Conservation (phyloP, 2,888 invertebrate species). For the Stenchaetothrips biformis region DNA sequence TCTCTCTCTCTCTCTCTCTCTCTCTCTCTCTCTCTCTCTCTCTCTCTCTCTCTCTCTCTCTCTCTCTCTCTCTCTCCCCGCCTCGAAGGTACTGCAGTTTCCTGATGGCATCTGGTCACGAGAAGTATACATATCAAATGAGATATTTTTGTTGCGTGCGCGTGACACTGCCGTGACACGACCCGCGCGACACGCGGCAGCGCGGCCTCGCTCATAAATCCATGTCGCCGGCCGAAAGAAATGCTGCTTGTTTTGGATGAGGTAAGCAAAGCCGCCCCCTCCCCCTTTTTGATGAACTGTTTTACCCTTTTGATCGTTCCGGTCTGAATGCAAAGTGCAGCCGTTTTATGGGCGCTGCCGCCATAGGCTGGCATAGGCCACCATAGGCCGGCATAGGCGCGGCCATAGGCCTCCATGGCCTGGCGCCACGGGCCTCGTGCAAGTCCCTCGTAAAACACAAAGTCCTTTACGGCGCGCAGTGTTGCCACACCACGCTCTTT, state of each 20-base stretch:
- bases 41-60: neutral
- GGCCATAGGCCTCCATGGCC: neutral
- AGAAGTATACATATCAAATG: constrained; percentile 14
- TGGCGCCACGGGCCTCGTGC: too few species aligned
- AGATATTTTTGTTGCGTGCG: constrained; percentile 21
- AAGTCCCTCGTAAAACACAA: neutral
- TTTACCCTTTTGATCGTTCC: constrained; percentile 21
- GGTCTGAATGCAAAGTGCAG: constrained; percentile 1
- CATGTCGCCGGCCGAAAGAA: neutral
- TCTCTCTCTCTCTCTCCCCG: neutral
- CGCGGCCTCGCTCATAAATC: neutral
- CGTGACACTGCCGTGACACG: neutral
- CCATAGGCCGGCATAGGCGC: neutral
- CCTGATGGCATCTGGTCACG: constrained; percentile 18
- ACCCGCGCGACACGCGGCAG: neutral
- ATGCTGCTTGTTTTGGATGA: too few species aligned
- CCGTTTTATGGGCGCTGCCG: neutral
- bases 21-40: neutral
- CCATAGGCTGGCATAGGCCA: neutral
- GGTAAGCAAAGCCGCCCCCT: neutral
- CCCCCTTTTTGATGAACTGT: neutral
- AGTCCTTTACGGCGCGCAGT: neutral
- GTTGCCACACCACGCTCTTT: neutral
- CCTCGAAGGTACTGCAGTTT: neutral
- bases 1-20: neutral